These are phyloP conservation scores for Araneus ventricosus DNA, from an alignment of 1,140 invertebrate species.

Conservation along the genomic window DNA sequence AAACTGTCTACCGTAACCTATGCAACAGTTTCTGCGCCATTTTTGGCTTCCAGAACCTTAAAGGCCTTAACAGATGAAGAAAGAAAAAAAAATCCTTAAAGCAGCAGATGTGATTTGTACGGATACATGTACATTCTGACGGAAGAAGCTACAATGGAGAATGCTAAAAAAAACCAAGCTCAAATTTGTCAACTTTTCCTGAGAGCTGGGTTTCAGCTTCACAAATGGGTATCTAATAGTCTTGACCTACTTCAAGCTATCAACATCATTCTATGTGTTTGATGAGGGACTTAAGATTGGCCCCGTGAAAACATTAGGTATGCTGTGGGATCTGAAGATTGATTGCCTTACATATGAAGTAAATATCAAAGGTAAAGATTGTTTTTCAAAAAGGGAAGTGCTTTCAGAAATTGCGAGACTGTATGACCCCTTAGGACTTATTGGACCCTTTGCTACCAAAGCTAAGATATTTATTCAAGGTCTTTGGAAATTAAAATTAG, in stretches of 20 bases:
- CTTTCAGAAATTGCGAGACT: conserved; percentile 2
- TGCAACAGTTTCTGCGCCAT: not conserved
- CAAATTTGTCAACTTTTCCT: not conserved
- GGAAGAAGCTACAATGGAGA: not conserved
- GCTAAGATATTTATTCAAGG: too few species aligned
- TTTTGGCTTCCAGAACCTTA: not conserved
- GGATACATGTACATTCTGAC: not conserved
- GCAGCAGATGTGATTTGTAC: not conserved
- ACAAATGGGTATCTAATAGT: not conserved
- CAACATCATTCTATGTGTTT: not conserved
- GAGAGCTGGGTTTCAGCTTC: too few species aligned
- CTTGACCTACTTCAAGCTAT: not conserved
- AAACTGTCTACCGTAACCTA: not conserved
- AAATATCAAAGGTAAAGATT: not conserved
- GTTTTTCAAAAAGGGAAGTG: not conserved
- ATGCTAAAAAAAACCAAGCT: not conserved
- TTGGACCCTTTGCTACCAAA: too few species aligned
- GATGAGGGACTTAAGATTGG: not conserved
- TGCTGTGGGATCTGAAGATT: not conserved
- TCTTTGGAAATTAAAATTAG: too few species aligned
- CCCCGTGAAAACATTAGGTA: not conserved
- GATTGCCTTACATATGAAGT: not conserved
- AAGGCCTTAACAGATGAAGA: not conserved
- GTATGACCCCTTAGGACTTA: not conserved
- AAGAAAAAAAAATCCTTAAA: not conserved